Evolutionary conservation across 2,113 vertebrate species (phyloP).

Genomic region (Burhinus bistriatus): DNA sequence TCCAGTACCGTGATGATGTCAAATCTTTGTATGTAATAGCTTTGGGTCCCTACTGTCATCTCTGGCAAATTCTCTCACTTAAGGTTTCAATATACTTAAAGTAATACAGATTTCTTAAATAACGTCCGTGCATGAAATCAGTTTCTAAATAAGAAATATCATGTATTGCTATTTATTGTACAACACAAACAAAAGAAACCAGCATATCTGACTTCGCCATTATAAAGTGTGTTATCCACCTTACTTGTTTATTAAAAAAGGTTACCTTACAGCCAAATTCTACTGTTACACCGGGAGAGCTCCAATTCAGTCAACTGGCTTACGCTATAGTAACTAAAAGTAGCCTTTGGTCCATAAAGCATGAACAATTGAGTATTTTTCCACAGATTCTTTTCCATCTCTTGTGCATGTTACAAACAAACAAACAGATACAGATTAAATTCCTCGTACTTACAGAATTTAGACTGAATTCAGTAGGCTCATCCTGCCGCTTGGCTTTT

Average conservation of each 20-base stretch:
- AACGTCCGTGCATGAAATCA: neutral
- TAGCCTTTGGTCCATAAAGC: neutral
- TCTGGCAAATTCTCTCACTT: neutral
- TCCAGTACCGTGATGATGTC: too few relatives aligned
- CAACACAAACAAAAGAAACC: neutral
- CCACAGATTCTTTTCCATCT: neutral
- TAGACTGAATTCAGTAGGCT: neutral
- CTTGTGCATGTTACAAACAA: neutral
- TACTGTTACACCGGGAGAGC: neutral
- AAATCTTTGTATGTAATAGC: neutral
- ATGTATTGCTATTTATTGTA: neutral
- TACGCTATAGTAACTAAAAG: neutral
- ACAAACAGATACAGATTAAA: neutral
- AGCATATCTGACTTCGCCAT: neutral
- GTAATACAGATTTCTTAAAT: neutral
- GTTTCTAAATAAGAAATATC: neutral
- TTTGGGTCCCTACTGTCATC: neutral
- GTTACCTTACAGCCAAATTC: neutral
- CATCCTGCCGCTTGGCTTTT: neutral
- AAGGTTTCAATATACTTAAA: neutral
- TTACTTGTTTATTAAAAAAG: neutral
- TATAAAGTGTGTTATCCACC: neutral
- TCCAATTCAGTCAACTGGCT: neutral
- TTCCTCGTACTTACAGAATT: neutral
- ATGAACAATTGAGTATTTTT: neutral